Conservation (phyloP, 2,888 invertebrate species). For the Anthophora plumipes region DNA sequence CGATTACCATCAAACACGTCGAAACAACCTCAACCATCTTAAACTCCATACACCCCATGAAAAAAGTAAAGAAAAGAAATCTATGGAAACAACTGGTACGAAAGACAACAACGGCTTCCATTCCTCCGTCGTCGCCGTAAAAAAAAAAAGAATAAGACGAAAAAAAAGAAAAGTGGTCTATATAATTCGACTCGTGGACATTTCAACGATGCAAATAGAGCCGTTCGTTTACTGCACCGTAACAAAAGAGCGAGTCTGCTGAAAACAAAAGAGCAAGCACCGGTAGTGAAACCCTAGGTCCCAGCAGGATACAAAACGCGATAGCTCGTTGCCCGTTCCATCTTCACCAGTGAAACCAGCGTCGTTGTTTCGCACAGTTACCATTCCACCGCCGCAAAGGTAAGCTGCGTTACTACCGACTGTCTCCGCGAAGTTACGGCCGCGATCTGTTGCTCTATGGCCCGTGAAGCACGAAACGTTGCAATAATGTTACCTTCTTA, state of each 20-base stretch:
- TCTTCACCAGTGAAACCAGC: conserved; percentile 26
- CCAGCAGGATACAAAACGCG: conserved; percentile 41
- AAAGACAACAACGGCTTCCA: not conserved
- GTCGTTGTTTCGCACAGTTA: conserved; percentile 38
- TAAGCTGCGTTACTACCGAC: conserved; percentile 67
- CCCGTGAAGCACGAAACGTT: conserved; percentile 79
- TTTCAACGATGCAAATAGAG: conserved; percentile 31
- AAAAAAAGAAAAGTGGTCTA: not conserved
- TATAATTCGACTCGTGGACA: not conserved
- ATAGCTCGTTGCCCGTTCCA: conserved; percentile 38
- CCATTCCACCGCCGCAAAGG: conserved; percentile 48
- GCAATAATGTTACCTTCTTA: conserved; percentile 82
- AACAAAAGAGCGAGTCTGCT: conserved; percentile 27
- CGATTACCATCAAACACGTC: no score
- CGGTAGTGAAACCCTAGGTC: conserved; percentile 19
- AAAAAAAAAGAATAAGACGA: conserved; percentile 7
- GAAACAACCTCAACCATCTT: not conserved
- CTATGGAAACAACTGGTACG: not conserved
- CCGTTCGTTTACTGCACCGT: conserved; percentile 24
- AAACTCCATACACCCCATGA: not conserved
- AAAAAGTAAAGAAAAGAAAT: not conserved
- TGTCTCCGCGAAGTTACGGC: conserved; percentile 76
- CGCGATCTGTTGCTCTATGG: conserved; percentile 77
- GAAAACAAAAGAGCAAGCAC: conserved; percentile 18
- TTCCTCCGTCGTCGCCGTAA: not conserved